These are phyloP conservation scores for Vicugna pacos DNA, from an alignment of 2,113 vertebrate species.

Conservation along the genomic window DNA sequence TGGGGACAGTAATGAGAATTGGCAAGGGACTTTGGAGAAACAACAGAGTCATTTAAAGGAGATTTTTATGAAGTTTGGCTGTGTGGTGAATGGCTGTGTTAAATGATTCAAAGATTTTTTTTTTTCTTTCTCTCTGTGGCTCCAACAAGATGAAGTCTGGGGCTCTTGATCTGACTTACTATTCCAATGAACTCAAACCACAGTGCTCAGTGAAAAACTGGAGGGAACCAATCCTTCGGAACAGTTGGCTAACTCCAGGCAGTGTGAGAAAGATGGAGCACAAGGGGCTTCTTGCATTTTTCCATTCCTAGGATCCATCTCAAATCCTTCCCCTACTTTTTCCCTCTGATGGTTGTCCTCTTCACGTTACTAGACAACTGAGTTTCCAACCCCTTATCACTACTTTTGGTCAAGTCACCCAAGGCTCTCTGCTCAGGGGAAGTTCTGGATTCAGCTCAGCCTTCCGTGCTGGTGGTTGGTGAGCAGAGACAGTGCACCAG, in stretches of 20 bases:
- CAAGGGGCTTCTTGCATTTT: neutral
- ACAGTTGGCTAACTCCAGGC: neutral
- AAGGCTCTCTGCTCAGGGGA: neutral
- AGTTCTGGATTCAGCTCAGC: neutral
- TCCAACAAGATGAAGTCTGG: neutral
- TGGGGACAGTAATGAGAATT: neutral
- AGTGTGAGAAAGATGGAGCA: neutral
- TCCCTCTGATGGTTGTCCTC: neutral
- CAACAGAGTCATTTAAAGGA: neutral
- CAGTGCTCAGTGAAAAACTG: neutral
- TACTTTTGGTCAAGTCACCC: neutral
- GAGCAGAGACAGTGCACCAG: neutral
- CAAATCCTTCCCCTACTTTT: neutral
- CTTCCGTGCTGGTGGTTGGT: neutral
- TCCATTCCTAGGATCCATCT: neutral
- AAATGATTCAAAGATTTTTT: neutral
- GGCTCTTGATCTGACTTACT: neutral
- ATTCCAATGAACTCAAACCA: neutral
- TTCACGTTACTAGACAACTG: neutral
- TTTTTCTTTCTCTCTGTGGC: neutral
- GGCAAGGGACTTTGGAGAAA: neutral
- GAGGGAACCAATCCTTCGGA: neutral
- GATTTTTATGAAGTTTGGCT: neutral
- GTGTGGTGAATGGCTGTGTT: neutral
- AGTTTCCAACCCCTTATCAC: neutral